A percentile compares a stretch with the other conserved stretches of the same genome.
These are phyloP conservation scores for Poecilia latipinna DNA, from an alignment of 2,113 vertebrate species.

Conservation along the genomic window DNA sequence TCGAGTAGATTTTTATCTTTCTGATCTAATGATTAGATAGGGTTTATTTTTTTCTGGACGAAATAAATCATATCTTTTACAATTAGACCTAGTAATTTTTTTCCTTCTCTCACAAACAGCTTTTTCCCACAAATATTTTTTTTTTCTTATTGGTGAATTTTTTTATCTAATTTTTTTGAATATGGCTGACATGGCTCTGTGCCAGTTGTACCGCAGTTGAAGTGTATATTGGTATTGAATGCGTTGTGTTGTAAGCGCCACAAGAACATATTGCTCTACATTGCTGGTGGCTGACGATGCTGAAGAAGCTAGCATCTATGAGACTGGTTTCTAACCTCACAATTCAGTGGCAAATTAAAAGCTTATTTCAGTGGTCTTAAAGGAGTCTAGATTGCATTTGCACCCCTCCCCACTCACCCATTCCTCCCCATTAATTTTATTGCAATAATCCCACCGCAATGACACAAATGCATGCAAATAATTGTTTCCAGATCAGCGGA, in stretches of 20 bases:
- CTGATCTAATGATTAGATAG: neutral
- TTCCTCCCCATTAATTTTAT: too few relatives aligned
- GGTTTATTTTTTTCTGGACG: neutral
- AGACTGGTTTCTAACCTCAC: neutral
- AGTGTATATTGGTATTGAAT: too few relatives aligned
- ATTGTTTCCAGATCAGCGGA: neutral
- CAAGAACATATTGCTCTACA: neutral
- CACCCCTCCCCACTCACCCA: too few relatives aligned
- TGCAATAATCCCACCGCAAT: neutral
- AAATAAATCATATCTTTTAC: neutral
- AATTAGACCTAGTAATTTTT: neutral
- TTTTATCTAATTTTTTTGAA: neutral
- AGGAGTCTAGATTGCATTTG: neutral
- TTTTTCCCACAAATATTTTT: neutral
- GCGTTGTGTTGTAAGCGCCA: too few relatives aligned
- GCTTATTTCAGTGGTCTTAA: neutral
- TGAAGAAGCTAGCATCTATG: neutral
- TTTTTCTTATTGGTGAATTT: too few relatives aligned
- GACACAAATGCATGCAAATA: neutral
- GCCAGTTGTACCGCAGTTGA: too few relatives aligned
- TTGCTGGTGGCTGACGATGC: neutral
- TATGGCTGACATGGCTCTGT: neutral
- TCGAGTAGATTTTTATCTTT: neutral
- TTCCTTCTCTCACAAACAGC: neutral
- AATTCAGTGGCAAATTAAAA: neutral